Base-by-base conservation (phyloP, 2,888 invertebrate genomes). In the Campoplex capitator region DNA sequence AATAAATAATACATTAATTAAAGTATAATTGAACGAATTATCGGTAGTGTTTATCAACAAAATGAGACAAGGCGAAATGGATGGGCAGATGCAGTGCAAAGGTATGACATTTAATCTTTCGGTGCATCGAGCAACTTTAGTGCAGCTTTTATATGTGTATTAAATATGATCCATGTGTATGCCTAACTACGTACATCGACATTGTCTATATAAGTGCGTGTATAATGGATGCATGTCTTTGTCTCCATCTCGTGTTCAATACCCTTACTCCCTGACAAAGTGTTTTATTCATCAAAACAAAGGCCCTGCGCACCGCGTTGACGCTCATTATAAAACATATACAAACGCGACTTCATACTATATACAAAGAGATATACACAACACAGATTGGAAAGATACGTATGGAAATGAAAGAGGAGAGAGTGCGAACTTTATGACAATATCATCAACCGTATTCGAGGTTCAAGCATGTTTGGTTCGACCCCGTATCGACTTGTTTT, bases 1-100 rank as follows among this genome's bases (percentile, higher is more conserved):
- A 38, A 38, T 38, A 38, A 71, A 51, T 32, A 16, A 51, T 18
- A 45, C 7, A 45, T 45, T 70, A n/a, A 45, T 13, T 28, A 3
- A 11, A 23, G 23, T 11, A 13, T 7, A 35, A 35, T 32, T 11
- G 35, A 13, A 8, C 11, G 9, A 42, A 8, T 51, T 35, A 23
- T 68, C 35, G 6, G 7, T 38, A 11, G 80, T 58, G 28, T 42
- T 32, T 67, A 35, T 75, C 67, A 35, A 58, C 77, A 75, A 23
- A 23, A 82, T 79, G 81, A 80, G 80, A 68, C 76, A 82, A 23
- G 84, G 51, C 42, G 84, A 85, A 67, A 92, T 91, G 91, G 92
- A 92, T 54, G 89, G 90, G 75, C 90, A 90, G 83, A 89, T 89
- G 81, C 91, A 91, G 84, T 92, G 89, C 84, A 92, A 91, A 92